Conservation (phyloP, 2,888 invertebrate species). For the Hesperia comma region DNA sequence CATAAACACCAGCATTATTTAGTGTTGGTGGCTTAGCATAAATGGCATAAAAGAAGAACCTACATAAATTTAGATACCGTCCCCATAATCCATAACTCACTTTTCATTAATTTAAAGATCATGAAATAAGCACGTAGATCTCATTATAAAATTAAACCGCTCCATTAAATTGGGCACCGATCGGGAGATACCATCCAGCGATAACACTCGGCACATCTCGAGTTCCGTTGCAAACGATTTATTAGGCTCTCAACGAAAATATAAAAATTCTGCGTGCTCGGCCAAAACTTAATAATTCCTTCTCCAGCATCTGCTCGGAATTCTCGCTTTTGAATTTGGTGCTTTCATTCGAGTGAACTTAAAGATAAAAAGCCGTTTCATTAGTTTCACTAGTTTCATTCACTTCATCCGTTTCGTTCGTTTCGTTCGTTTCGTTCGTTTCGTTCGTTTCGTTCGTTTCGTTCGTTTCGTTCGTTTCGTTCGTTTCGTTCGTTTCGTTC, state of each 20-base stretch:
- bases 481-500: no score
- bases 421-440: no score
- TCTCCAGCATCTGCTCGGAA: not conserved
- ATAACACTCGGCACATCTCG: slow-evolving; percentile 39
- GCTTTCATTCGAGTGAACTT: no score
- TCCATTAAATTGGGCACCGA: slow-evolving; percentile 47
- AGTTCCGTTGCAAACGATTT: slow-evolving; percentile 1
- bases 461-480: no score
- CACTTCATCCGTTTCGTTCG: no score
- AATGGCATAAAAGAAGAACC: no score
- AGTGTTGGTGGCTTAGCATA: no score
- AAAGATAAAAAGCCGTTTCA: not conserved
- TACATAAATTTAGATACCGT: not conserved
- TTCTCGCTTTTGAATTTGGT: not conserved
- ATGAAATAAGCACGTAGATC: slow-evolving; percentile 42
- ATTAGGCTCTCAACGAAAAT: slow-evolving; percentile 11
- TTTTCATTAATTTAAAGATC: slow-evolving; percentile 19
- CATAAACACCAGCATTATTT: no score
- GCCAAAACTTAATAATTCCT: not conserved
- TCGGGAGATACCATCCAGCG: slow-evolving; percentile 42
- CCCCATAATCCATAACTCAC: slow-evolving; percentile 1
- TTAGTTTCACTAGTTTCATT: no score
- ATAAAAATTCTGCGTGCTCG: slow-evolving; percentile 8
- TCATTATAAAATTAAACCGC: slow-evolving; percentile 51
- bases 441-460: no score